These are phyloP conservation scores for Diabrotica virgifera DNA, from an alignment of 1,140 invertebrate species.

Conservation along the genomic window DNA sequence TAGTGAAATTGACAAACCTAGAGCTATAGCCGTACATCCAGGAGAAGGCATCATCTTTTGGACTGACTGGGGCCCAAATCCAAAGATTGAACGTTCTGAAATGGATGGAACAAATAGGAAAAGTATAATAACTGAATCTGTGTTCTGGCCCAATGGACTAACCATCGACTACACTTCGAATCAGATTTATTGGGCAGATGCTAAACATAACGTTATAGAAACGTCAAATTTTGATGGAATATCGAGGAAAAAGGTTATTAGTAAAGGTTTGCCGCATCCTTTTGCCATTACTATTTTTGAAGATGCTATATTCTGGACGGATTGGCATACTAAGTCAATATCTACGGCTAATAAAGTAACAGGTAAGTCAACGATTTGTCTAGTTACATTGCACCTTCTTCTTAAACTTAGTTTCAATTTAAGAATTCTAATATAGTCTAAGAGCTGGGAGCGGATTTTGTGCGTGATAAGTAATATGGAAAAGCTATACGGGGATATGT, in stretches of 20 bases:
- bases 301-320: slow-evolving; percentile 89
- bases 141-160: slow-evolving; percentile 86
- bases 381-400: too few relatives aligned
- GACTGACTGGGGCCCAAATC: slow-evolving; percentile 88
- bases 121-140: slow-evolving; percentile 67
- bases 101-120: slow-evolving; percentile 77
- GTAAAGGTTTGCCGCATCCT: slow-evolving; percentile 81
- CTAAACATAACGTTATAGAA: slow-evolving; percentile 86
- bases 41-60: slow-evolving; percentile 81
- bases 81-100: slow-evolving; percentile 80
- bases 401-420: too few relatives aligned
- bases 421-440: too few relatives aligned
- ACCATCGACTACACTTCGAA: slow-evolving; percentile 79
- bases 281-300: slow-evolving; percentile 89
- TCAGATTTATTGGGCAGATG: slow-evolving; percentile 86
- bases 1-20: slow-evolving; percentile 75
- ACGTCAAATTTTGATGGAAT: slow-evolving; percentile 78
- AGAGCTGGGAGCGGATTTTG: too few relatives aligned
- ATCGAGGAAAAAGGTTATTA: slow-evolving; percentile 74
- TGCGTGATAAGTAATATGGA: too few relatives aligned
- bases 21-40: slow-evolving; percentile 78
- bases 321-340: slow-evolving; percentile 87
- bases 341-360: slow-evolving; percentile 78
- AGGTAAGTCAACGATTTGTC: not conserved
- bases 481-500: too few relatives aligned